Evolutionary conservation across 2,113 vertebrate genomes (phyloP).

Genomic region (Psilopogon haemacephalus): DNA sequence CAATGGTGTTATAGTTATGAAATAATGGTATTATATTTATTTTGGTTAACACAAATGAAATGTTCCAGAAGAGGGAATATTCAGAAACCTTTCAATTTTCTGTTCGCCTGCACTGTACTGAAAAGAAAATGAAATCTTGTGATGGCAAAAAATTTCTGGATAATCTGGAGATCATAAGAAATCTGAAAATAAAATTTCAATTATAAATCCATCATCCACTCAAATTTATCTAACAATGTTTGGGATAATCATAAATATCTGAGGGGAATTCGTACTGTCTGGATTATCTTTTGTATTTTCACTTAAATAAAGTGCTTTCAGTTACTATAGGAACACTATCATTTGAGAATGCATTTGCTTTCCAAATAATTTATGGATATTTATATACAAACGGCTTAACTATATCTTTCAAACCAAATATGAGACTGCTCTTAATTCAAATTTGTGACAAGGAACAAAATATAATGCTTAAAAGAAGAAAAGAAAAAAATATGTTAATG

Average conservation of each 20-base stretch:
- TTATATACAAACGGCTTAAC: conserved; percentile 63
- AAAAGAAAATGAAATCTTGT: neutral
- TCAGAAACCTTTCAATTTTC: neutral
- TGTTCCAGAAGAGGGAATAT: neutral
- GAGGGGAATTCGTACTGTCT: neutral
- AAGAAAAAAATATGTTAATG: neutral
- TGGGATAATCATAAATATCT: neutral
- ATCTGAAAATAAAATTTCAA: neutral
- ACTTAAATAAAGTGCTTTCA: neutral
- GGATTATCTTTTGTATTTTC: neutral
- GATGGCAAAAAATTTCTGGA: neutral
- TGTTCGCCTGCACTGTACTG: neutral
- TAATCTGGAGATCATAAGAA: neutral
- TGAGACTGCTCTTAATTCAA: conserved; percentile 38
- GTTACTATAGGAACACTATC: conserved; percentile 58
- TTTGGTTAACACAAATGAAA: neutral
- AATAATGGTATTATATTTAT: neutral
- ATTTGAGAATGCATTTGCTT: conserved; percentile 37
- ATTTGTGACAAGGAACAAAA: neutral
- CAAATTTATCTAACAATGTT: neutral
- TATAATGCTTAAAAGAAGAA: neutral
- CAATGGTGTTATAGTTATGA: neutral
- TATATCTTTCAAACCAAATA: conserved; percentile 40
- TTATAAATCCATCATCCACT: neutral
- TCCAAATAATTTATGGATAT: conserved; percentile 49